A percentile compares a stretch with the other conserved stretches of the same genome.
phyloP scores from a whole-genome alignment of 2,888 invertebrate species.

The Gastracanthus pulcherrimus region DNA sequence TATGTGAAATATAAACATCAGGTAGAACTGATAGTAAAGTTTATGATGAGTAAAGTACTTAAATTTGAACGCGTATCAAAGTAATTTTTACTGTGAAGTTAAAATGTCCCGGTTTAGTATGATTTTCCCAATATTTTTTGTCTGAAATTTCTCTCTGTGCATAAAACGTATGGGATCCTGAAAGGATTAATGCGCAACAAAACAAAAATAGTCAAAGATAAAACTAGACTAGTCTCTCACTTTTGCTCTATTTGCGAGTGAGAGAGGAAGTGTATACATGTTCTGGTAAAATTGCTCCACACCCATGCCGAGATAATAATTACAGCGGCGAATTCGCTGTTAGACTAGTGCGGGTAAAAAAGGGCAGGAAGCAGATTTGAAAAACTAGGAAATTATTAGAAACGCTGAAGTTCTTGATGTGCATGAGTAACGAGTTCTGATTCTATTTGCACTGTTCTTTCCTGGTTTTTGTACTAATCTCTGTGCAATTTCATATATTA shows the following conservation, averaged over 20 bases:
- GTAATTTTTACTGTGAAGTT: too few species aligned
- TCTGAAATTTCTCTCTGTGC: too few species aligned
- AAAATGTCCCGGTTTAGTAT: too few species aligned
- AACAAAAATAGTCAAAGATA: background rate
- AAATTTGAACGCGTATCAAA: too few species aligned
- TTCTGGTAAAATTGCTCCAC: constrained; percentile 9
- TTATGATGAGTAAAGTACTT: too few species aligned
- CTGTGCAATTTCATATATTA: background rate
- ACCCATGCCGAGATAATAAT: constrained; percentile 6
- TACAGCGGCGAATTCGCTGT: background rate
- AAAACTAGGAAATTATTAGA: background rate
- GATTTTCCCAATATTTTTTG: too few species aligned
- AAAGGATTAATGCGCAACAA: background rate
- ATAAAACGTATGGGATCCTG: too few species aligned
- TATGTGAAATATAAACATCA: too few species aligned
- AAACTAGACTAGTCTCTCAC: background rate
- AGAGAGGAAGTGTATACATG: constrained; percentile 1
- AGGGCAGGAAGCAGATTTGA: constrained; percentile 3
- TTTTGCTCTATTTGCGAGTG: constrained; percentile 8
- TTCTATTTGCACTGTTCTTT: background rate
- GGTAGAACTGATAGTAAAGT: too few species aligned
- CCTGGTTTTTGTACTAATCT: background rate
- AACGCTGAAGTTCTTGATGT: background rate
- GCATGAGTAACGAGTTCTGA: background rate
- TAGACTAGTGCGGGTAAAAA: background rate